Conservation (phyloP, 2,888 invertebrate species). For the Esperia sulphurella region DNA sequence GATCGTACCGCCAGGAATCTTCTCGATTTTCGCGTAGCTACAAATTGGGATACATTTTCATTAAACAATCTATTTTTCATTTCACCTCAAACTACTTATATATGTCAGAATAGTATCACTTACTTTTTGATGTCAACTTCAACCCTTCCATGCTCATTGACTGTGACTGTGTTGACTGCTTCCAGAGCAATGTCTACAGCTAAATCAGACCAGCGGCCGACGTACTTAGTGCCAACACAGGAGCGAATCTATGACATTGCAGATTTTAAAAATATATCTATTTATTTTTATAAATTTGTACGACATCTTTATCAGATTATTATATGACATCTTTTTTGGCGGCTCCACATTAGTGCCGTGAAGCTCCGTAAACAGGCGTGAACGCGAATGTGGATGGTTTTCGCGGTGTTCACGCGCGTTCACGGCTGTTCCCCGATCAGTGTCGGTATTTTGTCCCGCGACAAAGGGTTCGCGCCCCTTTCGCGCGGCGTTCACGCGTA, state of each 20-base stretch:
- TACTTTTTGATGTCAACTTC: slow-evolving; percentile 98
- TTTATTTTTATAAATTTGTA: no score
- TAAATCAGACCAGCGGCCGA: slow-evolving; percentile 96
- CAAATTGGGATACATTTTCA: not conserved
- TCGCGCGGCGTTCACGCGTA: no score
- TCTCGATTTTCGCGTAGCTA: slow-evolving; percentile 95
- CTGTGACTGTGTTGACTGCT: slow-evolving; percentile 94
- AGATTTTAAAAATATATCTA: not conserved
- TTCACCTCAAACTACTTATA: not conserved
- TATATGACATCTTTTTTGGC: no score
- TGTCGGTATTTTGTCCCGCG: no score
- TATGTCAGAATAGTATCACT: slow-evolving; percentile 15
- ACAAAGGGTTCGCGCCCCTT: no score
- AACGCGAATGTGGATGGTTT: no score
- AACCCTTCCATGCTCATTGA: slow-evolving; percentile 92
- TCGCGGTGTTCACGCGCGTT: no score
- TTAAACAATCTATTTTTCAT: not conserved
- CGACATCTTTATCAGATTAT: no score
- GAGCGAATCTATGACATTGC: slow-evolving; percentile 86
- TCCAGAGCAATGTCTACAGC: slow-evolving; percentile 97
- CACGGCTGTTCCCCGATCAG: no score
- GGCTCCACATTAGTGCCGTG: no score
- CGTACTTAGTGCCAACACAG: slow-evolving; percentile 98
- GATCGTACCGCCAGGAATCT: slow-evolving; percentile 96
- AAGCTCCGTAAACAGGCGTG: no score